These are phyloP conservation scores for Nesidiocoris tenuis DNA, from an alignment of 2,888 invertebrate genomes.

Conservation along the genomic window DNA sequence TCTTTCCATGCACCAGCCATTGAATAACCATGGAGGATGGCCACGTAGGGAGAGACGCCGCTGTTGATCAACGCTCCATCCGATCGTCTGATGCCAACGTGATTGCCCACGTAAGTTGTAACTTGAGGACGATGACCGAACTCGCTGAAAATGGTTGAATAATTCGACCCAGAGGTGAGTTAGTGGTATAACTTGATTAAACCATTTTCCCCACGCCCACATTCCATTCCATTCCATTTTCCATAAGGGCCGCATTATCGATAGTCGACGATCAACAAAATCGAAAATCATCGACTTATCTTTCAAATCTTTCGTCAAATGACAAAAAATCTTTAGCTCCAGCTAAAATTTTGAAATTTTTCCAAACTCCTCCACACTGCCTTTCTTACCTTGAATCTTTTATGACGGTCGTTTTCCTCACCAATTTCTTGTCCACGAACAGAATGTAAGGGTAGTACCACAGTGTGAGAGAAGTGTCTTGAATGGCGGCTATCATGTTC, in stretches of 20 bases:
- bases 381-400: conserved; percentile 55
- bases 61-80: conserved; percentile 83
- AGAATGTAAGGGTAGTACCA: conserved; percentile 79
- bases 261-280: too few relatives aligned
- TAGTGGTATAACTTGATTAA: background rate
- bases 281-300: too few relatives aligned
- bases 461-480: conserved; percentile 74
- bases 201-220: background rate
- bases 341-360: too few relatives aligned
- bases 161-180: background rate
- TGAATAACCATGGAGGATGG: conserved; percentile 67
- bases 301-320: too few relatives aligned
- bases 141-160: conserved; percentile 69
- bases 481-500: conserved; percentile 75
- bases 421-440: conserved; percentile 69
- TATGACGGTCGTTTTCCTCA: conserved; percentile 57
- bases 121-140: conserved; percentile 84
- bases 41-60: conserved; percentile 70
- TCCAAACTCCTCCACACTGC: too few relatives aligned
- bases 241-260: too few relatives aligned
- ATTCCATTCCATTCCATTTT: conserved; percentile 1
- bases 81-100: conserved; percentile 78
- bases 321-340: too few relatives aligned
- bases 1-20: conserved; percentile 79
- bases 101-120: conserved; percentile 77